phyloP scores from a whole-genome alignment of 2,888 invertebrate species.

The Sympetrum striolatum region DNA sequence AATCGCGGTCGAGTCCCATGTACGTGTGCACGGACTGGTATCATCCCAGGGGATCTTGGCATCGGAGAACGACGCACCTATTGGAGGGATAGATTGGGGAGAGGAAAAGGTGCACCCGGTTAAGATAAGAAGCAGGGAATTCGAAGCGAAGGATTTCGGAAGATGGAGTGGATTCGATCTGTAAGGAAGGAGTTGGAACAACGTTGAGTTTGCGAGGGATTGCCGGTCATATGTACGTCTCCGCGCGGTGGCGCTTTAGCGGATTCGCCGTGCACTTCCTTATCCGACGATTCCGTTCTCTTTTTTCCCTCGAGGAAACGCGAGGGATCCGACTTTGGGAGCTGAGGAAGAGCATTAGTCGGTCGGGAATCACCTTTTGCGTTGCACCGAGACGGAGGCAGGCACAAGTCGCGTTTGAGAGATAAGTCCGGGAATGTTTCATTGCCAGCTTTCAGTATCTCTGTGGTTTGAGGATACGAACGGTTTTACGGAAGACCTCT shows the following conservation, averaged over 20 bases:
- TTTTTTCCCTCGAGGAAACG: neutral
- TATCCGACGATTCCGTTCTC: neutral
- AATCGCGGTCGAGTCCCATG: neutral
- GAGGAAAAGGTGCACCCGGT: neutral
- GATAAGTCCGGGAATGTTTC: too few relatives aligned
- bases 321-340: neutral
- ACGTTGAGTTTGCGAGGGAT: neutral
- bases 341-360: too few relatives aligned
- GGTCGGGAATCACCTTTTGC: too few relatives aligned
- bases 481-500: too few relatives aligned
- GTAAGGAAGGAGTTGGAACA: neutral
- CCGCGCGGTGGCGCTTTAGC: neutral
- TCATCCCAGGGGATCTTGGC: neutral
- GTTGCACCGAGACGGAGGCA: too few relatives aligned
- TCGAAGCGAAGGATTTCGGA: neutral
- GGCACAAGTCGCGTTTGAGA: too few relatives aligned
- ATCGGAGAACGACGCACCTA: neutral
- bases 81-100: neutral
- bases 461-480: too few relatives aligned
- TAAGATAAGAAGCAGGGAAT: neutral
- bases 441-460: too few relatives aligned
- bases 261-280: neutral
- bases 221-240: neutral
- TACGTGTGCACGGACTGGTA: neutral
- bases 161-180: neutral